Conservation (phyloP, 2,113 vertebrate genomes). For the Heterotis niloticus region DNA sequence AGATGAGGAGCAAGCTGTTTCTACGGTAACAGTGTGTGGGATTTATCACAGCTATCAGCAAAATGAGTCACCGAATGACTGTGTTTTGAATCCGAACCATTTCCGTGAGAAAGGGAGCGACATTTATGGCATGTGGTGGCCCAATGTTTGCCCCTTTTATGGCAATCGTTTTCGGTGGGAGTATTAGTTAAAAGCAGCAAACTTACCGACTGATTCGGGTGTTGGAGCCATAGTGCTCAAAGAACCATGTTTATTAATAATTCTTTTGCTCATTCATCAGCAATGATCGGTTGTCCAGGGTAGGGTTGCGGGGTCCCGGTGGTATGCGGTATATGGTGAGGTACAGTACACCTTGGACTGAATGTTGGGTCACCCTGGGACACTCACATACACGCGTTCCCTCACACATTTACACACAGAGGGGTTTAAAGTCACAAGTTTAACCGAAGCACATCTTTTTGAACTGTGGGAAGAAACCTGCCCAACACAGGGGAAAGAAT, state of each 20-base stretch:
- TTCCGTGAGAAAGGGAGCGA: background rate
- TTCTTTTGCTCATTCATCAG: background rate
- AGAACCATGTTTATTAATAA: background rate
- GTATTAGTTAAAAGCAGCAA: background rate
- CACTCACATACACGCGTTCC: too few species aligned
- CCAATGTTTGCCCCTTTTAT: background rate
- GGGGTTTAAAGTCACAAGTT: too few species aligned
- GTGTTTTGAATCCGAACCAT: conserved; percentile 24
- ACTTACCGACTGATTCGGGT: too few species aligned
- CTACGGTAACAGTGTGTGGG: conserved; percentile 26
- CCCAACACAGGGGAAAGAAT: too few species aligned
- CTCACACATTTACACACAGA: too few species aligned
- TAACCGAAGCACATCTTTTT: too few species aligned
- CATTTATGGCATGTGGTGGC: background rate
- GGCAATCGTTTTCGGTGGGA: background rate
- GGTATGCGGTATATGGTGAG: background rate
- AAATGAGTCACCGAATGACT: conserved; percentile 11
- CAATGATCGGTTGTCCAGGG: background rate
- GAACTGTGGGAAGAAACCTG: too few species aligned
- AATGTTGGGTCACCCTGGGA: background rate
- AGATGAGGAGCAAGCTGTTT: conserved; percentile 6
- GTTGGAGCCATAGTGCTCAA: background rate
- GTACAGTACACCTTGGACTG: too few species aligned
- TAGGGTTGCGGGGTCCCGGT: too few species aligned
- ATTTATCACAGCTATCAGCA: conserved; percentile 13